Conservation (phyloP, 2,888 invertebrate species). For the Drosophila eohydei region DNA sequence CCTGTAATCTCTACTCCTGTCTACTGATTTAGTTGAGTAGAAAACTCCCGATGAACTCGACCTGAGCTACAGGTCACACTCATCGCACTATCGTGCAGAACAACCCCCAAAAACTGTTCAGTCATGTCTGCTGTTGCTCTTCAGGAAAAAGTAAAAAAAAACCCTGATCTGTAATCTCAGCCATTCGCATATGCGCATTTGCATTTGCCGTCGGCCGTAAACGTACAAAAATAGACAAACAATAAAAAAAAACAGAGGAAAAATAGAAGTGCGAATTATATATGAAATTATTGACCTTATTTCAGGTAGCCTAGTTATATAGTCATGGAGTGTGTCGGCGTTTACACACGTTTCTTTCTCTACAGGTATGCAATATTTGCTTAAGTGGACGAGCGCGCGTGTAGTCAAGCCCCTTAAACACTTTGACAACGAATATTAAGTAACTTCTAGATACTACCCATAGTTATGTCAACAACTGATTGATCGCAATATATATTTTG, state of each 20-base stretch:
- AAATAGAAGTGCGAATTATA: conserved; percentile 22
- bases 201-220: conserved; percentile 31
- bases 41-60: neutral
- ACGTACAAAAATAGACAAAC: conserved; percentile 1
- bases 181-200: neutral
- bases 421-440: neutral
- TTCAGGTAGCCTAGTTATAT: conserved; percentile 30
- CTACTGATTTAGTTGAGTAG: neutral
- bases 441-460: conserved; percentile 1
- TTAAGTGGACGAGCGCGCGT: conserved; percentile 10
- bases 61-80: neutral
- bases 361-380: conserved; percentile 24
- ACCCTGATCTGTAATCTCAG: conserved; percentile 4
- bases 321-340: neutral
- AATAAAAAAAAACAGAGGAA: neutral
- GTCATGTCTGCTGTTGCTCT: conserved; percentile 16
- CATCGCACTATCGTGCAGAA: conserved; percentile 1
- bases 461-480: conserved; percentile 5
- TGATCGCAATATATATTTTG: conserved; percentile 5
- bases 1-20: neutral
- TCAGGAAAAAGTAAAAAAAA: neutral
- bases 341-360: conserved; percentile 3
- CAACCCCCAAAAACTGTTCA: conserved; percentile 37
- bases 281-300: conserved; percentile 54
- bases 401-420: conserved; percentile 21